Evolutionary conservation across 2,113 vertebrate genomes (phyloP), one percentile per base, ranked within the genome.

Genomic region (Vidua macroura): DNA sequence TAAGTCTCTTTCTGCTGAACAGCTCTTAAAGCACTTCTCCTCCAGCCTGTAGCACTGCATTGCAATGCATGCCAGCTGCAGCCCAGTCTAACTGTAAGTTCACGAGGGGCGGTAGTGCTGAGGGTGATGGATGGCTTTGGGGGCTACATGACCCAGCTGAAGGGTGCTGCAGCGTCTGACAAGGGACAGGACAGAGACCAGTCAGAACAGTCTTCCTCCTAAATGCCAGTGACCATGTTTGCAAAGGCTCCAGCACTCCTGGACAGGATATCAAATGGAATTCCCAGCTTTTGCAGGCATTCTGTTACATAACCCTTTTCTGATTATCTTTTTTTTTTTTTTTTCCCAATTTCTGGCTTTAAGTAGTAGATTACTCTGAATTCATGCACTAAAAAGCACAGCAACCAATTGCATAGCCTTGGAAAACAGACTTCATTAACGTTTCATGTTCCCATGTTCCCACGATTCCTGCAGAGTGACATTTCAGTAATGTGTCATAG

Each of bases 321-420:
- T n/a, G 6, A 27, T 46, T 43, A 11, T 35, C 21, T 74, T 69
- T 56, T 18, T 11, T 7, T 18, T 11, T 7, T 3, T 4, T 6
- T 7, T 3, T 2, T 2, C 2, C 7, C 41, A 16, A 2, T 76
- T 83, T 85, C 80, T 85, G 55, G 9, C 44, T 86, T 37, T 49
- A 70, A 74, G 51, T 62, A 81, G n/a, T 59, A 55, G 64, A 66
- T 80, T 88, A 76, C 39, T 62, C 46, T 88, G 64, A 95, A 83
- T 83, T 82, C 43, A 68, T 55, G 52, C 52, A 87, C 75, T 77
- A 88, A 93, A 95, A 93, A 81, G 52, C 73, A 92, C 73, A 92
- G 68, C 75, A 88, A 74, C 43, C 51, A 70, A 55, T 18, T 83
- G 59, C 68, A 58, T 6, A 70, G 52, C 28, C 64, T 73, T 86